These are phyloP conservation scores for Neopelma chrysocephalum DNA, from an alignment of 2,797 vertebrate genomes.

Conservation along the genomic window DNA sequence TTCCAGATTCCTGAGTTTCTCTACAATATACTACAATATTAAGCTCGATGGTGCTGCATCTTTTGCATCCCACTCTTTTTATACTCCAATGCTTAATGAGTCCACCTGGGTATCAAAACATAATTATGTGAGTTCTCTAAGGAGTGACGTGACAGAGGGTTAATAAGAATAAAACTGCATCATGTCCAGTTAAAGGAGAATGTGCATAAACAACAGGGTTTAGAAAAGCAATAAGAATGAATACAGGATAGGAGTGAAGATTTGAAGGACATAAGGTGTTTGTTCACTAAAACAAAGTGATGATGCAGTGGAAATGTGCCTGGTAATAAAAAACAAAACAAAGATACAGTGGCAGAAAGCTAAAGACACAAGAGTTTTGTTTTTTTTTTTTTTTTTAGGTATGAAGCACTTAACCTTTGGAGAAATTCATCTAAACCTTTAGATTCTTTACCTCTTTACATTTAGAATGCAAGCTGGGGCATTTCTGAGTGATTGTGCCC, in stretches of 20 bases:
- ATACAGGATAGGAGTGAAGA: not conserved
- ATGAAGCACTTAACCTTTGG: not conserved
- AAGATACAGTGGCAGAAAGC: not conserved
- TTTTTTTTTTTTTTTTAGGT: not conserved
- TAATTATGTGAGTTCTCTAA: not conserved
- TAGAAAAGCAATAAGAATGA: not conserved
- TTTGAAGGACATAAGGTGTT: not conserved
- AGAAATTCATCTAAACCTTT: not conserved
- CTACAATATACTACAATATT: accelerated
- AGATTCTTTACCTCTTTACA: not conserved
- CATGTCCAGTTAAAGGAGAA: not conserved
- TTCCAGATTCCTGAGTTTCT: not conserved
- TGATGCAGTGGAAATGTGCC: not conserved
- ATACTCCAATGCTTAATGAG: not conserved
- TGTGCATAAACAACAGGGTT: not conserved
- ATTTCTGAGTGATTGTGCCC: not conserved
- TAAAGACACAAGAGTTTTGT: not conserved
- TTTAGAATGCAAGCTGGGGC: not conserved
- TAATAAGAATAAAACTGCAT: not conserved
- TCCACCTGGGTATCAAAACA: not conserved
- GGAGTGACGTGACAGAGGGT: not conserved
- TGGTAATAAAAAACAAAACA: not conserved
- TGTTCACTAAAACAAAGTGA: not conserved
- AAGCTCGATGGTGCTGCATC: not conserved
- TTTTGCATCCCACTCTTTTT: not conserved